Base-by-base conservation (phyloP, 2,797 vertebrate species). In the Peromyscus eremicus region DNA sequence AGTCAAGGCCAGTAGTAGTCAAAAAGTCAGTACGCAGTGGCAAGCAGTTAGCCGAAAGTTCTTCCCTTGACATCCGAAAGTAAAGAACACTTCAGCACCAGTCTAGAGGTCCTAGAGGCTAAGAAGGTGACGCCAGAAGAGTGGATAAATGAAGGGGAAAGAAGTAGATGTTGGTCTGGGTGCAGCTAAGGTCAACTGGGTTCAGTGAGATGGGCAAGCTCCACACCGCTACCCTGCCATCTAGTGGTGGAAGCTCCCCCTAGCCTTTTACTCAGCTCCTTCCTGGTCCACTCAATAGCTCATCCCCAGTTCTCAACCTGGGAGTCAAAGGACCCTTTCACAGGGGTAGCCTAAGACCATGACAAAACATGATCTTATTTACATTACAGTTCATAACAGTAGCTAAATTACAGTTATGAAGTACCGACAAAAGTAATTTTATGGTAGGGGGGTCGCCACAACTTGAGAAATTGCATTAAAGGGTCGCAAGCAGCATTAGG, bases 31-130 rank as follows among this genome's bases (percentile, higher is more conserved):
- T 16, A 43, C 55, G n/a, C 10, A 87, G 1, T 9, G 90, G 75
- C n/a, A 92, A 95, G 93, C 17, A 43, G 16, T 52, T 84, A 62
- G 43, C 64, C 40, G 70, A 68, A 92, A 96, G 71, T 81, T 32
- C 85, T 88, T 95, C 37, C 71, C 79, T 76, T 57, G 86, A 89
- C 17, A 32, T n/a, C 23, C 34, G 70, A 79, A 83, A 68, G 90
- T 34, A 76, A 82, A 64, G 57, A 85, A 25, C 62, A 66, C 17
- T 91, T 92, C 55, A 89, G 57, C 70, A 60, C 27, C 5, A 29
- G 25, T 86, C 46, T 27, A 64, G 37, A 88, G 27, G 60, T 77
- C 49, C 82, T 85, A 32, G 6, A 49, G 55, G 34, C 55, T 66
- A 75, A 90, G 27, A n/a, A 92, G 7, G 34, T 79, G 82, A 82